Evolutionary conservation across 2,888 invertebrate species (phyloP).

Genomic region (Gandaritis pyraliata): DNA sequence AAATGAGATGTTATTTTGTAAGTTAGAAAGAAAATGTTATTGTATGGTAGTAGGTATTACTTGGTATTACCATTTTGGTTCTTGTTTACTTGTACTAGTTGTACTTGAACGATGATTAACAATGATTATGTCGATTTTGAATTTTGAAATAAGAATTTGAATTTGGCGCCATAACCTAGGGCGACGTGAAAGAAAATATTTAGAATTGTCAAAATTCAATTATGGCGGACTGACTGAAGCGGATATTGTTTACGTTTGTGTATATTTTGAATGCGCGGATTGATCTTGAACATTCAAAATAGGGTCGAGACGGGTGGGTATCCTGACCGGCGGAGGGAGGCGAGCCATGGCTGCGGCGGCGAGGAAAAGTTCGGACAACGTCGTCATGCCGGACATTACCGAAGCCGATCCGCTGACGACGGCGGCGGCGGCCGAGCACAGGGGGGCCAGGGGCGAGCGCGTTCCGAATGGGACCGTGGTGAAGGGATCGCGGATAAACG

Average conservation of each 20-base stretch:
- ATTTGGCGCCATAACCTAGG: slow-evolving; percentile 63
- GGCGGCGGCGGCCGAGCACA: slow-evolving; percentile 86
- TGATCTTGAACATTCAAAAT: slow-evolving; percentile 52
- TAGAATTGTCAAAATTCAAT: slow-evolving; percentile 59
- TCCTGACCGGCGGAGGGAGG: slow-evolving; percentile 56
- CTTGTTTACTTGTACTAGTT: no score
- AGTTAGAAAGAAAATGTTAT: no score
- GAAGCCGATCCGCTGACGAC: slow-evolving; percentile 85
- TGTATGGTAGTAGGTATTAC: no score
- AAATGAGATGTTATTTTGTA: no score
- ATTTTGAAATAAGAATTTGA: slow-evolving; percentile 41
- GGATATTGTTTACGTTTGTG: slow-evolving; percentile 42
- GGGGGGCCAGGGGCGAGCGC: slow-evolving; percentile 79
- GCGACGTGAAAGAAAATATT: slow-evolving; percentile 47
- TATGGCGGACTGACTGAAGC: slow-evolving; percentile 66
- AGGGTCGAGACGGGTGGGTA: slow-evolving; percentile 54
- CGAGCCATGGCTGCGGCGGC: slow-evolving; percentile 77
- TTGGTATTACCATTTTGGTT: no score
- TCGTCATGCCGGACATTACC: slow-evolving; percentile 89
- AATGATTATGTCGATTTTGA: no score
- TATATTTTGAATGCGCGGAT: slow-evolving; percentile 34
- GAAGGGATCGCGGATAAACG: slow-evolving; percentile 61
- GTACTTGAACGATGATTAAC: no score
- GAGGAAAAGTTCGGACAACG: slow-evolving; percentile 85
- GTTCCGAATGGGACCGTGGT: slow-evolving; percentile 75